Conservation (phyloP, 2,888 invertebrate genomes). For the Acrocera orbiculus region DNA sequence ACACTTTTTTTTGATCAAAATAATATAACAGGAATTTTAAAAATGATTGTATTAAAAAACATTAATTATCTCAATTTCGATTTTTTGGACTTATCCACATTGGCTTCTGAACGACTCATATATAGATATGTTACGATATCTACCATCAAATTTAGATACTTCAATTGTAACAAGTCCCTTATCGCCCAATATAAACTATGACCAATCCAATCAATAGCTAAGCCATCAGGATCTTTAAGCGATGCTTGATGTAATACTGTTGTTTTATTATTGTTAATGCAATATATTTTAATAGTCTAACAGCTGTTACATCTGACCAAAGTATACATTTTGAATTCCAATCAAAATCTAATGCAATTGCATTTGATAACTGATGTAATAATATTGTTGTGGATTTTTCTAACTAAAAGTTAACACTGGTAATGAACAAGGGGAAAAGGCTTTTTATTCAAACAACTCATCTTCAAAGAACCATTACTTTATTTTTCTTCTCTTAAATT, state of each 20-base stretch:
- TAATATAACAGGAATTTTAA: too few relatives aligned
- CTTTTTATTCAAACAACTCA: too few relatives aligned
- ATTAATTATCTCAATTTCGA: too few relatives aligned
- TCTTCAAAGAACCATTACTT: too few relatives aligned
- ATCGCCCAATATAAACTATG: slow-evolving; percentile 84
- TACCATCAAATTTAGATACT: slow-evolving; percentile 65
- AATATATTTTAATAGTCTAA: slow-evolving; percentile 54
- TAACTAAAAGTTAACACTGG: too few relatives aligned
- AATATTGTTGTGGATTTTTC: too few relatives aligned
- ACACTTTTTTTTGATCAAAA: too few relatives aligned
- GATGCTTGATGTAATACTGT: slow-evolving; percentile 58
- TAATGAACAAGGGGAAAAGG: too few relatives aligned
- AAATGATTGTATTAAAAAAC: too few relatives aligned
- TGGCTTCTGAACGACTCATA: too few relatives aligned
- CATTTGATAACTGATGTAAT: slow-evolving; percentile 68
- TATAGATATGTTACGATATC: slow-evolving; percentile 58
- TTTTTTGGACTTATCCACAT: too few relatives aligned
- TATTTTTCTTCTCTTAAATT: too few relatives aligned
- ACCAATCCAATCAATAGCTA: slow-evolving; percentile 81
- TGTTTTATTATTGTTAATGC: slow-evolving; percentile 28
- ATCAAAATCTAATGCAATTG: slow-evolving; percentile 74
- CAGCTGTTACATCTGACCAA: slow-evolving; percentile 77
- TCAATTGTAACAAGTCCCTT: slow-evolving; percentile 79
- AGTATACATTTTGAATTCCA: slow-evolving; percentile 61
- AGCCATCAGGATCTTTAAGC: slow-evolving; percentile 74